Base-by-base conservation (phyloP, 2,113 vertebrate species). In the Dinomys branickii region DNA sequence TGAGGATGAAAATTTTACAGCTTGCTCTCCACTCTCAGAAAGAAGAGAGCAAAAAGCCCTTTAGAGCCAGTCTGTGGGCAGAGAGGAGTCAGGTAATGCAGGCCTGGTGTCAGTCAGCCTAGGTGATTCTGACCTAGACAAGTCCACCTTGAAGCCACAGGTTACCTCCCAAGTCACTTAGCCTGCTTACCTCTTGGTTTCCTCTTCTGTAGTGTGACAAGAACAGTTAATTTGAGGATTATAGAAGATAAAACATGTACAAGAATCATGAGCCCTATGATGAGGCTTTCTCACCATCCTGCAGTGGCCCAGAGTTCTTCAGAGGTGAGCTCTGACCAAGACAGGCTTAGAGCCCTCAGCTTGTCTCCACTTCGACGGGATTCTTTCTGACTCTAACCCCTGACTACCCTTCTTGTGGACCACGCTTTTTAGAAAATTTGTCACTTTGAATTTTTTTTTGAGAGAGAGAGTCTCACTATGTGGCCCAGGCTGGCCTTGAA, bases 41-140 rank as follows among this genome's bases (percentile, higher is more conserved):
- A 80, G 52, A 84, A 73, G 38, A 65, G 71, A 20, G n/a, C 3
- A 47, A 35, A 33, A 82, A 44, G 30, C 20, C 7, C 4, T 19
- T 17, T 14, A 84, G 30, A 47, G n/a, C 44, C 10, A 52, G 44
- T 35, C 47, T 17, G 1, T 3, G 67, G 47, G 33, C 41, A 61
- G 94, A 85, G 8, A 38, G n/a, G 44, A 5, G 0, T 9, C 41
- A 52, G 11, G 16, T 19, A 50, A 13, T 1, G 7, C 7, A 50
- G 75, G 44, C 59, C 19, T 54, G 41, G 19, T 10, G 30, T 9
- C 54, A 1, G 1, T 2, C 0, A 0, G 12, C 35, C 9, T 1
- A 47, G 19, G 2, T 0, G 19, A 69, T 80, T 54, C 56, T 75
- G 33, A 52, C 1, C 17, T n/a, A 75, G 71, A 65, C 22, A 7